Percentiles rank a stretch among this genome's conserved stretches.
Conservation (phyloP, 2,113 vertebrate genomes). For the Laticauda laticaudata region DNA sequence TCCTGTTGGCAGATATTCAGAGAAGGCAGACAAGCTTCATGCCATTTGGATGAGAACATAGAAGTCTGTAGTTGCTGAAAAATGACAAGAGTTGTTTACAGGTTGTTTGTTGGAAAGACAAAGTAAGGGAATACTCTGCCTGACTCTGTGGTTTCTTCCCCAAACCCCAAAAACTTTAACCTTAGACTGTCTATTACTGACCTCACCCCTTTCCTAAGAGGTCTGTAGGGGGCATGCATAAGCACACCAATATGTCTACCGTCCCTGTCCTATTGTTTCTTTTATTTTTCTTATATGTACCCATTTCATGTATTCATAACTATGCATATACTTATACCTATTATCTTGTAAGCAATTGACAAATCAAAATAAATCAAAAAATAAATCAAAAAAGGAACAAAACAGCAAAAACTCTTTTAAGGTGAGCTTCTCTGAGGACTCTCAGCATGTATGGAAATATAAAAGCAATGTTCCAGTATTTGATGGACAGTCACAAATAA, state of each 20-base stretch:
- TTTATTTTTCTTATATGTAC: too few species aligned
- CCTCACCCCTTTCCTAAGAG: too few species aligned
- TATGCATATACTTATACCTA: too few species aligned
- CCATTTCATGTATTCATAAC: too few species aligned
- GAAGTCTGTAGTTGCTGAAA: conserved; percentile 48
- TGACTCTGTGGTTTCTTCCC: too few species aligned
- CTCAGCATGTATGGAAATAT: not conserved
- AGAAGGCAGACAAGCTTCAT: conserved; percentile 54
- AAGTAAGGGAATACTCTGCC: not conserved
- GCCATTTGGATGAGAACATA: conserved; percentile 60
- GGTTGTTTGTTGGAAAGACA: conserved; percentile 58
- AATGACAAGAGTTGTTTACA: conserved; percentile 52
- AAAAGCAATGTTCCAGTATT: not conserved
- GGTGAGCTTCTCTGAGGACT: not conserved
- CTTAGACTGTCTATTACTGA: too few species aligned
- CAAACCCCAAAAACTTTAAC: too few species aligned
- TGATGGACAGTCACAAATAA: not conserved
- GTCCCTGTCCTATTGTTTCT: too few species aligned
- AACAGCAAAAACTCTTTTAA: not conserved
- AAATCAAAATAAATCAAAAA: too few species aligned
- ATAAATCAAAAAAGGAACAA: not conserved
- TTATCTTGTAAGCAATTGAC: too few species aligned
- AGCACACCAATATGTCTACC: too few species aligned
- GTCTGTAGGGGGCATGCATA: too few species aligned
- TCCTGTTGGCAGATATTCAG: conserved; percentile 55